Evolutionary conservation across 2,113 vertebrate genomes (phyloP).

Genomic region (Ellobius talpinus): DNA sequence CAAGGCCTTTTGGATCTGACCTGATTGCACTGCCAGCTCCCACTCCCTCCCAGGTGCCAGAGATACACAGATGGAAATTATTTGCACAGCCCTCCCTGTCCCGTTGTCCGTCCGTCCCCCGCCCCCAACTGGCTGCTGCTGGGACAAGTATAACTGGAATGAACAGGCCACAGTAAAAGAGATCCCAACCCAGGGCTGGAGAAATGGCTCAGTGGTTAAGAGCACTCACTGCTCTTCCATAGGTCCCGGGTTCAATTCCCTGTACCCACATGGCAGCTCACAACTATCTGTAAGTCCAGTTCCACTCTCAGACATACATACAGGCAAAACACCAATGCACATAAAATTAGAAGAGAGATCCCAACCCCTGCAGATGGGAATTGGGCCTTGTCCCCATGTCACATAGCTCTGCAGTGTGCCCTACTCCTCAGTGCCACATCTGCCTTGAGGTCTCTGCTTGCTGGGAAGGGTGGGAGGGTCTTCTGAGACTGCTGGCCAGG

Average conservation of each 20-base stretch:
- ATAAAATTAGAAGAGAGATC: no score
- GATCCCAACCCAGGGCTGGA: no score
- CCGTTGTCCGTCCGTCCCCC: not conserved
- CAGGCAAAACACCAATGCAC: no score
- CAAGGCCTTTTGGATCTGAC: constrained; percentile 21
- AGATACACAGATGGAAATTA: constrained; percentile 59
- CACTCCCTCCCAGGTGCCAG: constrained; percentile 37
- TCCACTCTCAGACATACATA: no score
- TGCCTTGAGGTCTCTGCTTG: constrained; percentile 44
- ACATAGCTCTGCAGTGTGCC: constrained; percentile 46
- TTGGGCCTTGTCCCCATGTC: constrained; percentile 37
- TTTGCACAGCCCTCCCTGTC: not conserved
- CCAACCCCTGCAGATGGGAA: not conserved
- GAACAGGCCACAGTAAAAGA: not conserved
- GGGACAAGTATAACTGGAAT: not conserved
- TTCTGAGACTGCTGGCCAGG: constrained; percentile 43
- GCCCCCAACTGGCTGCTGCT: constrained; percentile 2
- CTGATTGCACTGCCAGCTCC: constrained; percentile 46
- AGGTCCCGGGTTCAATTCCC: no score
- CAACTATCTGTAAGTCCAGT: no score
- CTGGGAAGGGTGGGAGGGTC: not conserved
- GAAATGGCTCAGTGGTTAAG: no score
- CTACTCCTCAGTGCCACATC: not conserved
- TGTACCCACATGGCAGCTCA: no score
- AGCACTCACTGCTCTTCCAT: no score